These are phyloP conservation scores for Xenopus petersii DNA, from an alignment of 2,797 vertebrate genomes.

Conservation along the genomic window DNA sequence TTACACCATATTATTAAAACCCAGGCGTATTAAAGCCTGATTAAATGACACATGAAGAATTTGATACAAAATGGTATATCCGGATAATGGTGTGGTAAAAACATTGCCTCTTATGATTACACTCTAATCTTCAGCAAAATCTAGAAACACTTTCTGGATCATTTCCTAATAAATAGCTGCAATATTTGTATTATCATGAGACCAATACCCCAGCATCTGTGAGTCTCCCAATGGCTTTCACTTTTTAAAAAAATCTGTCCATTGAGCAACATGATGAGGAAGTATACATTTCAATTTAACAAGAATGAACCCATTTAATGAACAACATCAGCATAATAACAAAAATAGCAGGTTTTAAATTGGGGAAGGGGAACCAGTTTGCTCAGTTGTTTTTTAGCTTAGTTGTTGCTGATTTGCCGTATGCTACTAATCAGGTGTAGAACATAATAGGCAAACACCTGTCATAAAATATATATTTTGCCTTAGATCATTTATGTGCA, in stretches of 20 bases:
- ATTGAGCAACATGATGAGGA: constrained; percentile 26
- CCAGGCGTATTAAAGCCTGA: constrained; percentile 65
- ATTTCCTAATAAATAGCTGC: constrained; percentile 55
- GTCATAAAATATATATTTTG: no score
- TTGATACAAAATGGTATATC: constrained; percentile 71
- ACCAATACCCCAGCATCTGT: constrained; percentile 64
- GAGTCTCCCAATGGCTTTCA: constrained; percentile 56
- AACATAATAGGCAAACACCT: no score
- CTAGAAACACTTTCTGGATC: constrained; percentile 63
- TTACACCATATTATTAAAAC: constrained; percentile 68
- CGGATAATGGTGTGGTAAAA: constrained; percentile 67
- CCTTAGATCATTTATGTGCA: no score
- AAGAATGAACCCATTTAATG: constrained; percentile 8
- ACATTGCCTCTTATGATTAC: constrained; percentile 61
- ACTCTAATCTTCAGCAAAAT: constrained; percentile 65
- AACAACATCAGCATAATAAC: constrained; percentile 3
- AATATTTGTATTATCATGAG: constrained; percentile 63
- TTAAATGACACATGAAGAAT: constrained; percentile 69
- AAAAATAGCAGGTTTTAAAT: background rate
- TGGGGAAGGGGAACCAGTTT: no score
- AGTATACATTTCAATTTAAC: constrained; percentile 8
- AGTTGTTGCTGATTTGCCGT: no score
- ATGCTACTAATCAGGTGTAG: no score
- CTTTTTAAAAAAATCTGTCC: constrained; percentile 38
- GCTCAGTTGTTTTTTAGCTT: no score